These are phyloP conservation scores for Monochamus saltuarius DNA, from an alignment of 1,140 invertebrate genomes.

Conservation along the genomic window DNA sequence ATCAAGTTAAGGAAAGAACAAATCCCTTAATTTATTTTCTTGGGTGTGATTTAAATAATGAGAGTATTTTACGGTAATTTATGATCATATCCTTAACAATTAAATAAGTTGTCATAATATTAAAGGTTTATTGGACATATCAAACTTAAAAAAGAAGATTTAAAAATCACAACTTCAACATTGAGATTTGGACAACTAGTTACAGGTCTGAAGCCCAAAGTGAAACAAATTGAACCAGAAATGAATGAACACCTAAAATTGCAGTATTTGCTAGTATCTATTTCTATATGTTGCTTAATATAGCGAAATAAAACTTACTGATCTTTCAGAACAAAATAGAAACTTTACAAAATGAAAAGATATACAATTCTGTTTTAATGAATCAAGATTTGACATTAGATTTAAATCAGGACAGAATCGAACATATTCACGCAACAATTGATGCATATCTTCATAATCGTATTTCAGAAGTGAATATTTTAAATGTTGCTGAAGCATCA, in stretches of 20 bases:
- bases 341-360: constrained; percentile 28
- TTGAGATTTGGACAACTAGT: constrained; percentile 40
- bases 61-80: constrained; percentile 34
- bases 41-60: constrained; percentile 32
- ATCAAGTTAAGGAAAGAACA: constrained; percentile 35
- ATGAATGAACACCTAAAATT: constrained; percentile 28
- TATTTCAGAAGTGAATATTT: constrained; percentile 33
- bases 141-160: constrained; percentile 25
- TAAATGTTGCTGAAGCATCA: constrained; percentile 35
- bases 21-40: constrained; percentile 43
- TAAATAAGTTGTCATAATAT: constrained; percentile 4
- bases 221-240: constrained; percentile 11
- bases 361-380: constrained; percentile 36
- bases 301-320: background rate
- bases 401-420: constrained; percentile 29
- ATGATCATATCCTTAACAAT: background rate
- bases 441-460: constrained; percentile 34
- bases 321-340: constrained; percentile 29
- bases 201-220: constrained; percentile 31
- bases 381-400: constrained; percentile 35
- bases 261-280: constrained; percentile 28
- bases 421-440: constrained; percentile 31
- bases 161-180: constrained; percentile 36
- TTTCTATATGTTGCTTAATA: background rate
- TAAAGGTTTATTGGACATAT: constrained; percentile 42